Evolutionary conservation across 2,797 vertebrate species (phyloP), one percentile per base, ranked within the genome.

Genomic region (Phoebastria nigripes): DNA sequence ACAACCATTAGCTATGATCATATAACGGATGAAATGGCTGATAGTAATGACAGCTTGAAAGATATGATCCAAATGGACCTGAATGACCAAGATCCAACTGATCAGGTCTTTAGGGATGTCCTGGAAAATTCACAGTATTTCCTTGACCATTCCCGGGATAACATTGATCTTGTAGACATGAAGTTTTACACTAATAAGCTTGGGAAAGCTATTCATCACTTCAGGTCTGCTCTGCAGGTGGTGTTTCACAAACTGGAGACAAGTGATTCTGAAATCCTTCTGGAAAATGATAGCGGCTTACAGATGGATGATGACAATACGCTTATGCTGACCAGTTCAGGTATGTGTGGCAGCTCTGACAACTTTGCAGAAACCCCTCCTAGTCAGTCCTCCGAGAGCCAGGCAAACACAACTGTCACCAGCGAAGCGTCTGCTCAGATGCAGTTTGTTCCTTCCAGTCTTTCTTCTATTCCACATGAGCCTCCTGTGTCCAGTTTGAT

Each of bases 171-270:
- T 13, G 89, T 98, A 49, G 98, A 98, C 55, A 95, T 98, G 87
- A 98, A 98, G 51, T 98, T 99, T 97, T 98, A 99, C 80, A 98
- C 98, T 31, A 98, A 98, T 42, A 99, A 98, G 82, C 98, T 99
- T 52, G 98, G 98, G 67, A 98, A 98, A 94, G 98, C 99, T 24
- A 98, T 99, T 88, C 65, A 99, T 54, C 98, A 98, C 54, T 99
- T 99, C 81, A 97, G 98, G 71, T 99, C 98, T 6, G 98, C 99
- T 91, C 97, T 99, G 51, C 99, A 98, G 87, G 98, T 99, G 31
- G 99, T 99, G 46, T 98, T 99, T 96, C 98, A 98, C 95, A 99
- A 99, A 87, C 95, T 99, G 85, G 99, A 99, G 37, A 98, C 97
- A 10, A 97, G 88, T 3, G 98, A 97, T 80, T 97, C 97, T 24